A percentile compares a stretch with the other conserved stretches of the same genome.
These are phyloP conservation scores for Anolis sagrei DNA, from an alignment of 2,113 vertebrate genomes.

Conservation along the genomic window DNA sequence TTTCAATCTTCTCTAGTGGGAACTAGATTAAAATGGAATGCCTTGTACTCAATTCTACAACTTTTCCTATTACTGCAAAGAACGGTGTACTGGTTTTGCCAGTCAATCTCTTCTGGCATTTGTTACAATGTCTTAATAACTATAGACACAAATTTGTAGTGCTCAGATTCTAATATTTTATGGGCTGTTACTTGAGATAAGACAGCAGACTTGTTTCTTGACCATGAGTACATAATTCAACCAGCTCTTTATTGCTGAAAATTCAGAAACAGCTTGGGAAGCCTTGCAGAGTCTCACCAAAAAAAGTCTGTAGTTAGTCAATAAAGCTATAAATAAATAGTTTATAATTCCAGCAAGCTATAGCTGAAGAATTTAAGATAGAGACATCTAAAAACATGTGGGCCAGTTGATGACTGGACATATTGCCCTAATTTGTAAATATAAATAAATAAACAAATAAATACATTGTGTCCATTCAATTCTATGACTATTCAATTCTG, in stretches of 20 bases:
- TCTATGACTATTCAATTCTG: too few species aligned
- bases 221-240: conserved; percentile 26
- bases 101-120: conserved; percentile 50
- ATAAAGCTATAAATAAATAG: not conserved
- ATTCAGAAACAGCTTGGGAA: conserved; percentile 40
- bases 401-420: too few species aligned
- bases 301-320: not conserved
- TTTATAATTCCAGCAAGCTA: too few species aligned
- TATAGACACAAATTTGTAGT: conserved; percentile 32
- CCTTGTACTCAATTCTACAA: conserved; percentile 56
- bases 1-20: conserved; percentile 74
- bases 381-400: too few species aligned
- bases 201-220: conserved; percentile 40
- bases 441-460: too few species aligned
- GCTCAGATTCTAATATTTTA: conserved; percentile 30
- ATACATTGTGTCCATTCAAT: too few species aligned
- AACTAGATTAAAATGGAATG: conserved; percentile 73
- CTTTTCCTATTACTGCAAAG: conserved; percentile 54
- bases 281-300: conserved; percentile 36
- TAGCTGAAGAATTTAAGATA: too few species aligned
- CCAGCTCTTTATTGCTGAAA: conserved; percentile 28
- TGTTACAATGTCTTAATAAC: conserved; percentile 33
- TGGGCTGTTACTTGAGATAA: conserved; percentile 38
- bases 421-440: too few species aligned
- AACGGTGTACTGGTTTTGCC: conserved; percentile 52